Evolutionary conservation across 2,888 invertebrate species (phyloP).

Genomic region (Tridacna gigas): DNA sequence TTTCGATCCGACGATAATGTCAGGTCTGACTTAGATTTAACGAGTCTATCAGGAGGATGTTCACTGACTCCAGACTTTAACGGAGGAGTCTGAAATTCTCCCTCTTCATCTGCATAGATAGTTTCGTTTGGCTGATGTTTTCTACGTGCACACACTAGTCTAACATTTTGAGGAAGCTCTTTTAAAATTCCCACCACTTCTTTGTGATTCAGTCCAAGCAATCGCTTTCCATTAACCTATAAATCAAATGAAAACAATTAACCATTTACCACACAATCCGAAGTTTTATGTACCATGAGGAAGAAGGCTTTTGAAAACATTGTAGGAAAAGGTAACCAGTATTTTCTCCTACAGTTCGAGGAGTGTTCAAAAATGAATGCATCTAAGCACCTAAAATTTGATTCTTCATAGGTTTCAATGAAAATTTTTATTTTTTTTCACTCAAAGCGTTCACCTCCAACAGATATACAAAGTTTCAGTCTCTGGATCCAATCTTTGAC

Average conservation of each 20-base stretch:
- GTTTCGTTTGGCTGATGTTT: conserved; percentile 69
- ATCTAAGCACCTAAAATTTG: too few relatives aligned
- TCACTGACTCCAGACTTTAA: conserved; percentile 71
- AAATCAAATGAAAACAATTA: conserved; percentile 2
- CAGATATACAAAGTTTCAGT: too few relatives aligned
- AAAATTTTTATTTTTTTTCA: too few relatives aligned
- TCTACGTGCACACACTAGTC: conserved; percentile 93
- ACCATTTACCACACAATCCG: neutral
- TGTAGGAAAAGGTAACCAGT: too few relatives aligned
- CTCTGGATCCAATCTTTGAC: too few relatives aligned
- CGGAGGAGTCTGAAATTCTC: conserved; percentile 63
- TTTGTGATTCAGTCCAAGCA: conserved; percentile 95
- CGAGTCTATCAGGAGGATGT: conserved; percentile 88
- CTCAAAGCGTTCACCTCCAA: too few relatives aligned
- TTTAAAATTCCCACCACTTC: conserved; percentile 97
- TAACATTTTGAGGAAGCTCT: conserved; percentile 94
- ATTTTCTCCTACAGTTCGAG: too few relatives aligned
- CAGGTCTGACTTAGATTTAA: conserved; percentile 97
- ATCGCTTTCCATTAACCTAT: conserved; percentile 93
- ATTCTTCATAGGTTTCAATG: too few relatives aligned
- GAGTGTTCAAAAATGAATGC: too few relatives aligned
- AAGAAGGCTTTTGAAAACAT: neutral
- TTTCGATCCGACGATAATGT: conserved; percentile 87
- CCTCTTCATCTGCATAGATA: conserved; percentile 72
- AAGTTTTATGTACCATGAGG: too few relatives aligned